Evolutionary conservation across 2,888 invertebrate genomes (phyloP), one percentile per base, ranked within the genome.

Genomic region (Troides oblongomaculatus): DNA sequence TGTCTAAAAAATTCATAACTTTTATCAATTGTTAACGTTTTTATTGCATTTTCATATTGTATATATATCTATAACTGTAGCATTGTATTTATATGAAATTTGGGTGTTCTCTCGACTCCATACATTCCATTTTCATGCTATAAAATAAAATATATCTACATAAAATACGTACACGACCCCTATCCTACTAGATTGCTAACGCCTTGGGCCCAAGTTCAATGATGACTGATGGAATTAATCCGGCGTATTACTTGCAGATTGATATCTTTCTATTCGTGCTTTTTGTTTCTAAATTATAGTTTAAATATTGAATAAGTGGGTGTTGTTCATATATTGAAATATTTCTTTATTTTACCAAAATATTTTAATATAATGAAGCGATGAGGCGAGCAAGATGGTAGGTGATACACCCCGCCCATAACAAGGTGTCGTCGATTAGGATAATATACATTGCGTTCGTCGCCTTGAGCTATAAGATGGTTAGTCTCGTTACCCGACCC

Each of bases 41-140:
- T 74, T 68, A 73, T 74, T 72, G 68, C 71, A 71, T 66, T 70
- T 75, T 68, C 39, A 46, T 65, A 62, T 65, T 61, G 18, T 30
- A 18, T 43, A 23, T 46, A 18, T 59, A 59, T 14, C 46, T n/a
- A 43, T 59, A 46, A 3, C 57, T 50, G 57, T 56, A 18, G 30
- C 39, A 62, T 58, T 57, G 14, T 62, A 62, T 69, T 58, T 62
- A 50, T 62, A 36, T n/a, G 23, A 56, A 25, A 59, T 25, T 62
- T 30, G 62, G 62, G 64, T 69, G 43, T 61, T 61, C 43, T 69
- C 64, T 60, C 17, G 60, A 56, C 60, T 64, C 64, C 69, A 60
- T 64, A 64, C 69, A 69, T 69, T 69, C 69, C 69, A 69, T 56
- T 57, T 23, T 46, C 30, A 67, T 39, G 53, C 50, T 68, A 46